Evolutionary conservation across 2,888 invertebrate genomes (phyloP), one percentile per base, ranked within the genome.

Genomic region (Acronicta alni): DNA sequence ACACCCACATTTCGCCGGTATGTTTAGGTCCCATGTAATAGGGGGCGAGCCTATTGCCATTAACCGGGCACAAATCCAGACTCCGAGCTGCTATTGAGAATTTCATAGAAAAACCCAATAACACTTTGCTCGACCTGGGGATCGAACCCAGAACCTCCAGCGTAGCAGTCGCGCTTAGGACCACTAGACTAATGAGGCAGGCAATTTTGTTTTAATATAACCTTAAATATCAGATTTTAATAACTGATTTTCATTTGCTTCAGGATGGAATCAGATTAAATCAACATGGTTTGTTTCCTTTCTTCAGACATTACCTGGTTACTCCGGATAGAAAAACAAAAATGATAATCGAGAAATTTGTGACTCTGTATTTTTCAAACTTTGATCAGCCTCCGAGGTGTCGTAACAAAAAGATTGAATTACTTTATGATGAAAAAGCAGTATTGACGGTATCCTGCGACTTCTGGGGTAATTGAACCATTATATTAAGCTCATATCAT

Each of bases 241-340:
- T 2, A 5, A 23, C 6, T 20, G 16, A 12, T 9, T 18, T 14
- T 17, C 41, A 9, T 47, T 57, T 30, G 39, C 87, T 87, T 46
- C 82, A 94, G 94, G 94, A 94, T 79, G 94, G 93, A 1, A 64
- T 94, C 3, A 80, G 72, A 57, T 67, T 94, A 35, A 90, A 90
- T 62, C 77, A 86, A 26, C 77, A 87, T 38, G 90, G 89, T 0
- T 72, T 80, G 35, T 69, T 88, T 38, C 92, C 94, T 3, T 89
- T 90, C 72, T 79, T 77, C 38, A 89, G 79, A 47, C 89, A 92
- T 52, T 93, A 71, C 63, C 37, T 91, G 3, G 76, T 71, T 5
- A 51, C 45, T 2, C 70, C 85, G 0, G 85, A 89, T 26, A 83
- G 63, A 38, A 82, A 72, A 37, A 87, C 89, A 0, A 90, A 85